These are phyloP conservation scores for Eonycteris spelaea DNA, from an alignment of 2,113 vertebrate species.

Conservation along the genomic window DNA sequence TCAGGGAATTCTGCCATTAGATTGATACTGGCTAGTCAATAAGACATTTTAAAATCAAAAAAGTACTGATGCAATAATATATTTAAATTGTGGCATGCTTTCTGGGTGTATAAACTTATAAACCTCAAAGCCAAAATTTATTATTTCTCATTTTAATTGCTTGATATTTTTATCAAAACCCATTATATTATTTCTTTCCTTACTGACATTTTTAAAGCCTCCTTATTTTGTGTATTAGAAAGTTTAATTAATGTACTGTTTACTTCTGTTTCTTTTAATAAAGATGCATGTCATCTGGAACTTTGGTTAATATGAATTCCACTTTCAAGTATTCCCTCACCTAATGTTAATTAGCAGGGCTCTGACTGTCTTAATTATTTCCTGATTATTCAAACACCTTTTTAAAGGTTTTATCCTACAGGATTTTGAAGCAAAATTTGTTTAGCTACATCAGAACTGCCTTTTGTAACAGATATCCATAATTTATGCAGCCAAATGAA, in stretches of 20 bases:
- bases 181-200: conserved; percentile 43
- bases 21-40: not conserved
- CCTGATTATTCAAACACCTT: conserved; percentile 57
- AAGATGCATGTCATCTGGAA: conserved; percentile 69
- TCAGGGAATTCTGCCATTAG: not conserved
- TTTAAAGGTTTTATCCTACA: conserved; percentile 56
- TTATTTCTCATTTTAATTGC: conserved; percentile 27
- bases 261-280: conserved; percentile 72
- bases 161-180: conserved; percentile 56
- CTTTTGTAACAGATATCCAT: conserved; percentile 44
- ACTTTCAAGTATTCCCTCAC: conserved; percentile 70
- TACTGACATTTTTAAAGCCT: conserved; percentile 53
- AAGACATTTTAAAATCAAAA: not conserved
- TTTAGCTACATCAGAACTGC: conserved; percentile 49
- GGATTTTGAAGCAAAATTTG: conserved; percentile 49
- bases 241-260: conserved; percentile 72
- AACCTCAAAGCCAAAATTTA: not conserved
- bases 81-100: conserved; percentile 21
- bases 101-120: not conserved
- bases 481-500: conserved; percentile 51
- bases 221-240: conserved; percentile 57
- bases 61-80: not conserved
- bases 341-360: conserved; percentile 64
- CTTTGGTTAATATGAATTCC: conserved; percentile 59
- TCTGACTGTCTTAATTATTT: conserved; percentile 67